phyloP scores from a whole-genome alignment of 2,888 invertebrate genomes.

The Phyto melanocephala region DNA sequence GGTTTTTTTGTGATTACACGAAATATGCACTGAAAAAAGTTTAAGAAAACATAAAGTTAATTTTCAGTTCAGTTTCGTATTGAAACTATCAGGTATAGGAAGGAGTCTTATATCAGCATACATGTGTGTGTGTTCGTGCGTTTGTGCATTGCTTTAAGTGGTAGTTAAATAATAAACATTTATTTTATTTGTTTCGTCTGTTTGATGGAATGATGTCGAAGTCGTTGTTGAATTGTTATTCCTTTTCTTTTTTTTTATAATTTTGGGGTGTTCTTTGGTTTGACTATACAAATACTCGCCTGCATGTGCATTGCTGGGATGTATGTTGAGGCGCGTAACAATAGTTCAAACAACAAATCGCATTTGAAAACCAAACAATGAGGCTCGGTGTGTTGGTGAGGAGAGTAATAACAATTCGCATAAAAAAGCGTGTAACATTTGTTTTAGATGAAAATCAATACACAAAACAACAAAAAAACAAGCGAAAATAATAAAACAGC shows the following conservation, averaged over 20 bases:
- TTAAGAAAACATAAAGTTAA: no score
- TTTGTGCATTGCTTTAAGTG: slow-evolving; percentile 20
- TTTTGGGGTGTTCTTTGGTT: slow-evolving; percentile 57
- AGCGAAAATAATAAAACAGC: slow-evolving; percentile 48
- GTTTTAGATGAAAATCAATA: slow-evolving; percentile 43
- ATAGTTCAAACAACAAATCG: slow-evolving; percentile 44
- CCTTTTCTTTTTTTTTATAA: slow-evolving; percentile 9
- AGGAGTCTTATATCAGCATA: no score
- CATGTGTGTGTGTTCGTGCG: neutral
- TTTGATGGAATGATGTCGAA: slow-evolving; percentile 46
- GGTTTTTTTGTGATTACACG: no score
- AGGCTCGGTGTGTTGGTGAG: neutral
- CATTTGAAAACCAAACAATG: slow-evolving; percentile 15
- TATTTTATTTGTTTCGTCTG: slow-evolving; percentile 44
- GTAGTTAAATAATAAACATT: slow-evolving; percentile 15
- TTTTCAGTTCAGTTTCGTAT: neutral
- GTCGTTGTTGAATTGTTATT: neutral
- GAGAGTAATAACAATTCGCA: slow-evolving; percentile 7
- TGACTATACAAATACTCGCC: slow-evolving; percentile 45
- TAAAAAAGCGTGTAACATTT: slow-evolving; percentile 55
- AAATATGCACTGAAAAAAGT: no score
- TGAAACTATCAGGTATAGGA: neutral
- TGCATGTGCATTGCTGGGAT: no score
- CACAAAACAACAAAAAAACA: neutral
- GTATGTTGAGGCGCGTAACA: slow-evolving; percentile 3